These are phyloP conservation scores for Erpornis zantholeuca DNA, from an alignment of 2,113 vertebrate species.

Conservation along the genomic window DNA sequence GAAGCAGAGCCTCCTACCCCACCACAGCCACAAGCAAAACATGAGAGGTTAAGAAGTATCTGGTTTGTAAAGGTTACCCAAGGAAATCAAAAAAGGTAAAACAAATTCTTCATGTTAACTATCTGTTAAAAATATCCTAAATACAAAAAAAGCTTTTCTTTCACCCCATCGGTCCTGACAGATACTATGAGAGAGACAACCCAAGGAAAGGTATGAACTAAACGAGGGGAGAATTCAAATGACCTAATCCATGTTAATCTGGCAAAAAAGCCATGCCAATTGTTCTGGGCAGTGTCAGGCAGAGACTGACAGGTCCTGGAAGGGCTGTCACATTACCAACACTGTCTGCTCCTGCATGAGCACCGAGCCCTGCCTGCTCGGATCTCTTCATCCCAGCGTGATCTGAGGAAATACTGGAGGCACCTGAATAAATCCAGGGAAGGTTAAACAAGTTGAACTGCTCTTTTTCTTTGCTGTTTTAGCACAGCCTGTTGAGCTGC, in stretches of 20 bases:
- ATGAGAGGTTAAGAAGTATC: accelerated
- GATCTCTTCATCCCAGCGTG: not conserved
- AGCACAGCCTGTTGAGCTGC: not conserved
- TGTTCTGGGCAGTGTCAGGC: not conserved
- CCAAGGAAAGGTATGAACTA: not conserved
- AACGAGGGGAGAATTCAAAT: not conserved
- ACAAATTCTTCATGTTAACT: not conserved
- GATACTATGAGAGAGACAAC: not conserved
- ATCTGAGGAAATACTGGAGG: not conserved
- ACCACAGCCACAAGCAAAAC: not conserved
- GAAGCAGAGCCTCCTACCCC: not conserved
- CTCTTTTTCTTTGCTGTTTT: not conserved
- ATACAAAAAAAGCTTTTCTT: not conserved
- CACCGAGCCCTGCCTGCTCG: not conserved
- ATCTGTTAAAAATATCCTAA: not conserved
- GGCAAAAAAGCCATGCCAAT: not conserved
- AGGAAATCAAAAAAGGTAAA: not conserved
- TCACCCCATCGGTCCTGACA: not conserved
- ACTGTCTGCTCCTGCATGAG: not conserved
- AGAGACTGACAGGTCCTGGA: not conserved
- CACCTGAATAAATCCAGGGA: not conserved
- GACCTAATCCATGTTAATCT: not conserved
- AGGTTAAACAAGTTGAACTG: not conserved
- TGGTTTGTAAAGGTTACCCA: not conserved
- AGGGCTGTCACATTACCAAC: not conserved